Conservation (phyloP, 2,797 vertebrate genomes). For the Eremophila alpestris region DNA sequence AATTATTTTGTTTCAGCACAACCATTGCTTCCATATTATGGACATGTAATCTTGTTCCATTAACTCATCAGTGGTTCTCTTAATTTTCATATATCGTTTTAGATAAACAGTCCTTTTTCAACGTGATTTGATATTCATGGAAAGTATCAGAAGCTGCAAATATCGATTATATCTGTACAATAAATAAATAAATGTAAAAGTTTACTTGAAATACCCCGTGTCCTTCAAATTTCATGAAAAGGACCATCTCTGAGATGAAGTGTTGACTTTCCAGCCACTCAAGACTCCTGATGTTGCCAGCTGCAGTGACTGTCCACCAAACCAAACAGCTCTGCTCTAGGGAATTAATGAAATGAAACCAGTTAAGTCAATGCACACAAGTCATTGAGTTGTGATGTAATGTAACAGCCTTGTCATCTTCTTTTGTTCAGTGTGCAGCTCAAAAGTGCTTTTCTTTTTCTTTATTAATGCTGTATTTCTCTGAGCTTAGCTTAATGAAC, state of each 20-base stretch:
- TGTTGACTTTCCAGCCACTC: not conserved
- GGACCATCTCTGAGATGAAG: not conserved
- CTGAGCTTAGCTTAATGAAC: not conserved
- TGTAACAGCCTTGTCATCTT: not conserved
- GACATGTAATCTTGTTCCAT: not conserved
- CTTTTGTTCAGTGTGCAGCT: not conserved
- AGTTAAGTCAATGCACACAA: not conserved
- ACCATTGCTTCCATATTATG: not conserved
- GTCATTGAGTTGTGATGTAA: not conserved
- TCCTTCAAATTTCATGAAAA: not conserved
- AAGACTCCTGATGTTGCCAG: not conserved
- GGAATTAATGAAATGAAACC: not conserved
- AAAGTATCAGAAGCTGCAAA: not conserved
- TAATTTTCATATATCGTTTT: not conserved
- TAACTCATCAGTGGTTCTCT: not conserved
- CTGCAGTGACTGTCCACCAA: not conserved
- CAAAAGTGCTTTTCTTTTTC: not conserved
- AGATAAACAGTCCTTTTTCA: not conserved
- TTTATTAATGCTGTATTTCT: not conserved
- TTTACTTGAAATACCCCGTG: not conserved
- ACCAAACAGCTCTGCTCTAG: not conserved
- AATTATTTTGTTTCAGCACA: slow-evolving; percentile 34
- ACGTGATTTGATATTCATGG: not conserved
- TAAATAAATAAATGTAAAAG: not conserved
- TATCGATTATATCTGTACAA: not conserved